phyloP scores from a whole-genome alignment of 2,888 invertebrate genomes.

The Xanthorhoe spadicearia region DNA sequence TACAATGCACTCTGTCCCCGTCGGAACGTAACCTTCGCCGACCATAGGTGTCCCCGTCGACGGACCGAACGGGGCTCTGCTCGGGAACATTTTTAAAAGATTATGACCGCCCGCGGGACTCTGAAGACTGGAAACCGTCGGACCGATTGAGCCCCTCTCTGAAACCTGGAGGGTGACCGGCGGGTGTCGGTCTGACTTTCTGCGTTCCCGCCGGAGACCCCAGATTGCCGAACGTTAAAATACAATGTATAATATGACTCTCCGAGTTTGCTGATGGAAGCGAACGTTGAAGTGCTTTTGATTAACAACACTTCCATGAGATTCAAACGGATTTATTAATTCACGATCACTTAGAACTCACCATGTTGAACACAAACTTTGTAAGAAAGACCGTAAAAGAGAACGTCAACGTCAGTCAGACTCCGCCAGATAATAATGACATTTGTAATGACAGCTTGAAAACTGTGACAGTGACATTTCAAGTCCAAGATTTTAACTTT shows the following conservation, averaged over 20 bases:
- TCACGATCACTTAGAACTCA: slow-evolving; percentile 58
- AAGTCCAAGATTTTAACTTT: no score
- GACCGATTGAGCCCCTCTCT: not conserved
- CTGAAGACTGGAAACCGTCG: not conserved
- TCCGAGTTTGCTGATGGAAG: not conserved
- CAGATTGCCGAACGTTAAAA: slow-evolving; percentile 13
- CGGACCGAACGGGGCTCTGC: not conserved
- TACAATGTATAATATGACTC: slow-evolving; percentile 1
- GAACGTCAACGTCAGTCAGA: slow-evolving; percentile 46
- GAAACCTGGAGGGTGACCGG: not conserved
- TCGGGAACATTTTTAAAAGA: not conserved
- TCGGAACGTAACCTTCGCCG: slow-evolving; percentile 18
- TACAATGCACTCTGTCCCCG: slow-evolving; percentile 8
- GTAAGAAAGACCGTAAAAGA: slow-evolving; percentile 54
- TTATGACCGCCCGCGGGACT: not conserved
- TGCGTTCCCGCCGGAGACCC: not conserved
- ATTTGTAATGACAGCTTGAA: slow-evolving; percentile 6
- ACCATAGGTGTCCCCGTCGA: slow-evolving; percentile 1
- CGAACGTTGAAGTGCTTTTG: not conserved
- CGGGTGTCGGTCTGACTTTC: slow-evolving; percentile 2
- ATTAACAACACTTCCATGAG: slow-evolving; percentile 42
- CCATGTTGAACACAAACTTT: slow-evolving; percentile 77
- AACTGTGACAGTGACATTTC: not conserved
- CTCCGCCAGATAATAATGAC: no score
- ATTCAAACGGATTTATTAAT: slow-evolving; percentile 65